Evolutionary conservation across 1,140 invertebrate genomes (phyloP).

Genomic region (Drosophila takahashii): DNA sequence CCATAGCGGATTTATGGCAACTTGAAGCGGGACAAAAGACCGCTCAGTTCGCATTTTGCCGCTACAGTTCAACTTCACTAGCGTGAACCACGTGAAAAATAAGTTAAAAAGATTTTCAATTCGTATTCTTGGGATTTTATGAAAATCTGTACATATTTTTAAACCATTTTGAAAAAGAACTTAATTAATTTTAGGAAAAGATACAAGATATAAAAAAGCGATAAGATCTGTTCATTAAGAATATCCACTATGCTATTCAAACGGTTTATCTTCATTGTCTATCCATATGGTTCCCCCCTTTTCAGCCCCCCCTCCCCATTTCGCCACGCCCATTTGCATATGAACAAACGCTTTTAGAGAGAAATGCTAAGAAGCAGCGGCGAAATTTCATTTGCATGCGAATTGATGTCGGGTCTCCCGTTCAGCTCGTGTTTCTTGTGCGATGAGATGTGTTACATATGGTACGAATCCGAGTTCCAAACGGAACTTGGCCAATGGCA

Average conservation of each 20-base stretch:
- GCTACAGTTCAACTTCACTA: background rate
- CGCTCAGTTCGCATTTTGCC: background rate
- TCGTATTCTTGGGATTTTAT: too few species aligned
- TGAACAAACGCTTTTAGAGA: slow-evolving; percentile 35
- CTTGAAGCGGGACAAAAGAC: slow-evolving; percentile 3
- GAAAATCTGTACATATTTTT: too few species aligned
- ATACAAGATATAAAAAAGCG: background rate
- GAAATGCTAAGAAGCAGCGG: slow-evolving; percentile 30
- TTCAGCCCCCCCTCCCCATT: background rate
- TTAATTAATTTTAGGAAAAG: too few species aligned
- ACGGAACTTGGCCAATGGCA: slow-evolving; percentile 44
- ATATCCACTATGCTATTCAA: slow-evolving; percentile 7
- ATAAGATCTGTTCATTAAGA: background rate
- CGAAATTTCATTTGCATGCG: slow-evolving; percentile 49
- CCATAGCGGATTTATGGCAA: background rate
- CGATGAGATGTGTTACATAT: slow-evolving; percentile 38
- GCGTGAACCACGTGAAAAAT: background rate
- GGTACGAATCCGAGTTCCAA: slow-evolving; percentile 25
- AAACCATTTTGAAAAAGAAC: too few species aligned
- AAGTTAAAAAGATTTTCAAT: too few species aligned
- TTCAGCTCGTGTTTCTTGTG: slow-evolving; percentile 20
- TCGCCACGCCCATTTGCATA: slow-evolving; percentile 47
- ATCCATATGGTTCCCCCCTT: background rate
- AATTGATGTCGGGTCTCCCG: slow-evolving; percentile 28
- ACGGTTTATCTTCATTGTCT: slow-evolving; percentile 35